These are phyloP conservation scores for Dromaius novaehollandiae DNA, from an alignment of 2,113 vertebrate genomes.

Conservation along the genomic window DNA sequence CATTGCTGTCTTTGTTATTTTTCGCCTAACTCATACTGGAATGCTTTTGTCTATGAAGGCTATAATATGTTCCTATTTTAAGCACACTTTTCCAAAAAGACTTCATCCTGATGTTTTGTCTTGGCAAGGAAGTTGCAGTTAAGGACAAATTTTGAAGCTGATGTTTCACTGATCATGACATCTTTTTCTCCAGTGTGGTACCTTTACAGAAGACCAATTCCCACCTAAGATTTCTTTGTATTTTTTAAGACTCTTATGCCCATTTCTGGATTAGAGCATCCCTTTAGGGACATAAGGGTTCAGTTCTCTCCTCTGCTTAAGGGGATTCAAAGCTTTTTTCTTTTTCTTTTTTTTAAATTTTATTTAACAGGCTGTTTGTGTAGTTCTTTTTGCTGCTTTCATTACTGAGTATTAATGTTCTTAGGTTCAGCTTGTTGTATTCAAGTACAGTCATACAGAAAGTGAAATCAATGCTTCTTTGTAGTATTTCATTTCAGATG, in stretches of 20 bases:
- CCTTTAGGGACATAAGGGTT: not conserved
- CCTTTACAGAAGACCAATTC: not conserved
- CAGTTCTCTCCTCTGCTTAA: not conserved
- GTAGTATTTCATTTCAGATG: slow-evolving; percentile 7
- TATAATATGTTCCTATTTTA: not conserved
- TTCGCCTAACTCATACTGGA: not conserved
- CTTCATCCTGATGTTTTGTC: not conserved
- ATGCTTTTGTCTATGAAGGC: not conserved
- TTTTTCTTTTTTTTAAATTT: not conserved
- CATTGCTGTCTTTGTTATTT: not conserved
- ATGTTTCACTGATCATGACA: not conserved
- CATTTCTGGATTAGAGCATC: not conserved
- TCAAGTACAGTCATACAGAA: slow-evolving; percentile 4
- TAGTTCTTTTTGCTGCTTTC: not conserved
- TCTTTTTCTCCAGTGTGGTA: not conserved
- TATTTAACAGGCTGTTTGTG: not conserved
- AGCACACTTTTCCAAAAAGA: not conserved
- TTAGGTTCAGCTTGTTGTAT: not conserved
- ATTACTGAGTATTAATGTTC: not conserved
- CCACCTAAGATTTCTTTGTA: not conserved
- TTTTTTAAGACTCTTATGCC: not conserved
- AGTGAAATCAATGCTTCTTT: slow-evolving; percentile 22
- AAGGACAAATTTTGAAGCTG: not conserved
- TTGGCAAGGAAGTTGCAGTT: not conserved
- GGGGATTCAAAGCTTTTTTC: not conserved